phyloP scores from a whole-genome alignment of 2,797 vertebrate species.

The Phrynocephalus vlangalii region DNA sequence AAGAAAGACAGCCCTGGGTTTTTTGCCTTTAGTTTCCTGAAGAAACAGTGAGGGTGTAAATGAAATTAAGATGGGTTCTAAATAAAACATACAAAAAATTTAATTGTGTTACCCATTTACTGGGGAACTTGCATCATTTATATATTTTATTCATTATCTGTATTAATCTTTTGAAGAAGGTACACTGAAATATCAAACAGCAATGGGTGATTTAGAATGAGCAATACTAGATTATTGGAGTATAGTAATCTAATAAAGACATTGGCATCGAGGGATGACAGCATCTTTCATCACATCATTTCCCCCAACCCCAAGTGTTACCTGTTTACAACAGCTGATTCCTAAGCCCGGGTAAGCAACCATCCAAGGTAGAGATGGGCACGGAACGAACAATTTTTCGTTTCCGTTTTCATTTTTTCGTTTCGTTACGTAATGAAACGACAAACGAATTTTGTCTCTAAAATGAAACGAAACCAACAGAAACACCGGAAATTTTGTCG shows the following conservation, averaged over 20 bases:
- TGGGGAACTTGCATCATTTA: background rate
- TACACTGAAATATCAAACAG: background rate
- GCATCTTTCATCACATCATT: background rate
- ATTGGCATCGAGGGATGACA: background rate
- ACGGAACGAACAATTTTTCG: no score
- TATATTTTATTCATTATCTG: background rate
- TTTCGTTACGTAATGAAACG: no score
- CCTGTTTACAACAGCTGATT: background rate
- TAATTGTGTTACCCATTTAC: background rate
- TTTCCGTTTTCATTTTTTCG: no score
- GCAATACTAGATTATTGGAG: background rate
- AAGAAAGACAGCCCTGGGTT: background rate
- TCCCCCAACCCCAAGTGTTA: background rate
- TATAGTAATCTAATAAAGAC: background rate
- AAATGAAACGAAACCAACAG: no score
- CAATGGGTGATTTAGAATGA: slow-evolving; percentile 1
- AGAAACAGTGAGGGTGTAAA: background rate
- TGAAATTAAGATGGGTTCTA: background rate
- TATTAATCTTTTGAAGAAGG: background rate
- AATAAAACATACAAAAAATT: no score
- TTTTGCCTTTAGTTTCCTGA: background rate
- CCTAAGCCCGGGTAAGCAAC: background rate
- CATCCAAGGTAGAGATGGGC: background rate
- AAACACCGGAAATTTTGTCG: no score
- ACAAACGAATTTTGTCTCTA: no score